Evolutionary conservation across 2,888 invertebrate genomes (phyloP).

Genomic region (Mamestra brassicae): DNA sequence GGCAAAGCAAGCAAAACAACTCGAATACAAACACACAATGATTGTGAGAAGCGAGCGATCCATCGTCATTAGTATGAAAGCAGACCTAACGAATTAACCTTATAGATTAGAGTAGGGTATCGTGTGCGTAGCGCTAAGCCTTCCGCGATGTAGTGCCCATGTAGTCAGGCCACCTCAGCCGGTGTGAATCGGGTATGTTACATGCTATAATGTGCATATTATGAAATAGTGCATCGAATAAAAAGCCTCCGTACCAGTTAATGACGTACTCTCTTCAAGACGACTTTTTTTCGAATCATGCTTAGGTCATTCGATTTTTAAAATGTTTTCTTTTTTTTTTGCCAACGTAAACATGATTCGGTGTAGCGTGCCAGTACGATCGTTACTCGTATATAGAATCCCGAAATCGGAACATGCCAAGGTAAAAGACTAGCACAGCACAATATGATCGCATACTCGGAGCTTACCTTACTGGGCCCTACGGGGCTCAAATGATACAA

Average conservation of each 20-base stretch:
- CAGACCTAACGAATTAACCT: constrained; percentile 84
- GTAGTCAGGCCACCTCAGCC: constrained; percentile 80
- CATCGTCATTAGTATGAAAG: constrained; percentile 84
- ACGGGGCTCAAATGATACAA: constrained; percentile 72
- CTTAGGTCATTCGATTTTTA: constrained; percentile 55
- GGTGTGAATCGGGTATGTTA: constrained; percentile 89
- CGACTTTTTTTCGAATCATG: constrained; percentile 40
- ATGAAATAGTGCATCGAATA: constrained; percentile 77
- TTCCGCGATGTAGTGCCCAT: constrained; percentile 80
- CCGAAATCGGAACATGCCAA: constrained; percentile 69
- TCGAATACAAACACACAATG: constrained; percentile 87
- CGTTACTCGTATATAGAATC: constrained; percentile 49
- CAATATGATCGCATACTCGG: constrained; percentile 71
- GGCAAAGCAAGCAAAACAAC: constrained; percentile 90
- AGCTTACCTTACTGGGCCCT: constrained; percentile 70
- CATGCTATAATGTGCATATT: constrained; percentile 82
- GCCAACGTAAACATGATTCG: constrained; percentile 56
- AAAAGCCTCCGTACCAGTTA: constrained; percentile 56
- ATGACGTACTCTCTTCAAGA: constrained; percentile 36
- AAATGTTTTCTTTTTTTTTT: constrained; percentile 7
- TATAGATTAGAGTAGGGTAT: constrained; percentile 74
- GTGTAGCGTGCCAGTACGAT: constrained; percentile 42
- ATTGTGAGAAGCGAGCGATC: constrained; percentile 88
- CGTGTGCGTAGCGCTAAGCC: constrained; percentile 83
- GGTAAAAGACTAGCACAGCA: constrained; percentile 71